Percentiles rank a stretch among this genome's conserved stretches.
These are phyloP conservation scores for Onychomys arenicola DNA, from an alignment of 2,797 vertebrate genomes.

Conservation along the genomic window DNA sequence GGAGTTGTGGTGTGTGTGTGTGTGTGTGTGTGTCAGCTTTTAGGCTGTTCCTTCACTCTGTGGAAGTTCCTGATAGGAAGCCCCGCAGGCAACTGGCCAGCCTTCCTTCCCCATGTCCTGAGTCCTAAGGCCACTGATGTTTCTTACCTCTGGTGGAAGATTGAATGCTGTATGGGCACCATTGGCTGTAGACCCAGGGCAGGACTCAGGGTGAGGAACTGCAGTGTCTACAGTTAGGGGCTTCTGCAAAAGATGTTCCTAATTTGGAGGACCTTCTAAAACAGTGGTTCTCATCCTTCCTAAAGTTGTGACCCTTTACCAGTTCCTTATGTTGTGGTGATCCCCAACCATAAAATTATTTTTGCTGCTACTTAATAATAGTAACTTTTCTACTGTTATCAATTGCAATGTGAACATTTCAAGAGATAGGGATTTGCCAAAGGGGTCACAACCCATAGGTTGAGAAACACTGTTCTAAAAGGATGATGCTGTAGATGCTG, in stretches of 20 bases:
- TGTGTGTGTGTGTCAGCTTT: background rate
- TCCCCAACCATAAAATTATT: background rate
- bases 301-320: background rate
- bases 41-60: background rate
- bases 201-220: background rate
- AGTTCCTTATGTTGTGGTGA: background rate
- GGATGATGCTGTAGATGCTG: background rate
- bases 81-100: background rate
- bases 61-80: background rate
- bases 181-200: background rate
- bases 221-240: background rate
- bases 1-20: background rate
- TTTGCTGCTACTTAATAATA: background rate
- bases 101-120: background rate
- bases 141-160: background rate
- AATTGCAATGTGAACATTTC: background rate
- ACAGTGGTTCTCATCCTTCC: background rate
- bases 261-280: background rate
- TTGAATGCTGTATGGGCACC: background rate
- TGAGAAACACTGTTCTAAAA: background rate
- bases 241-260: background rate
- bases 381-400: background rate
- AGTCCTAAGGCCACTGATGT: background rate
- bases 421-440: background rate
- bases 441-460: background rate